A percentile compares a stretch with the other conserved stretches of the same genome.
Evolutionary conservation across 2,888 invertebrate species (phyloP).

Genomic region (Caenorhabditis angaria): DNA sequence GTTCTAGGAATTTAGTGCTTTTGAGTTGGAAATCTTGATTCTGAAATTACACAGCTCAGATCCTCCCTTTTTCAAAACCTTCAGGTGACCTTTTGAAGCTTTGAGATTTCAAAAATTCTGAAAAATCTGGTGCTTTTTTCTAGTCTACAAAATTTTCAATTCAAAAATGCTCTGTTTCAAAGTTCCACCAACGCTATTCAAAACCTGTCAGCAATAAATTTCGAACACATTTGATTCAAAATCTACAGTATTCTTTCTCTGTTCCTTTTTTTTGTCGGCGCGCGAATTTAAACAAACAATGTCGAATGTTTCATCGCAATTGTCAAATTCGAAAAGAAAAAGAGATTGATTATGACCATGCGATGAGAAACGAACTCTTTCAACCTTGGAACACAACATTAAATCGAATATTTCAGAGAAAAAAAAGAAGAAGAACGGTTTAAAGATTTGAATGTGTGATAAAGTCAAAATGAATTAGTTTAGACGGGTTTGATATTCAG

Average conservation of each 20-base stretch:
- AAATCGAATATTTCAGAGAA: not conserved
- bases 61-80: no score
- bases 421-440: not conserved
- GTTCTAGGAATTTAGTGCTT: no score
- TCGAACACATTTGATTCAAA: not conserved
- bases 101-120: conserved; percentile 14
- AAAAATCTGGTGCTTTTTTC: conserved; percentile 10
- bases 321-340: not conserved
- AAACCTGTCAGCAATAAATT: conserved; percentile 1
- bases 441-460: conserved; percentile 1
- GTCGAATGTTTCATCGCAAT: not conserved
- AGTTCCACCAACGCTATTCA: not conserved
- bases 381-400: not conserved
- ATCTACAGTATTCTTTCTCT: not conserved
- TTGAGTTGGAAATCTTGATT: no score
- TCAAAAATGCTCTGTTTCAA: not conserved
- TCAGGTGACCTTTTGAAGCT: conserved; percentile 13
- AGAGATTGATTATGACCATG: conserved; percentile 12
- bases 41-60: no score
- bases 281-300: conserved; percentile 7
- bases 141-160: not conserved
- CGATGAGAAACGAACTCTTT: not conserved
- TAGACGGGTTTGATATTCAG: no score
- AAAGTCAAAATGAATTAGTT: not conserved
- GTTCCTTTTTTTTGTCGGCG: not conserved